These are phyloP conservation scores for Luehdorfia chinensis DNA, from an alignment of 1,140 invertebrate species.

Conservation along the genomic window DNA sequence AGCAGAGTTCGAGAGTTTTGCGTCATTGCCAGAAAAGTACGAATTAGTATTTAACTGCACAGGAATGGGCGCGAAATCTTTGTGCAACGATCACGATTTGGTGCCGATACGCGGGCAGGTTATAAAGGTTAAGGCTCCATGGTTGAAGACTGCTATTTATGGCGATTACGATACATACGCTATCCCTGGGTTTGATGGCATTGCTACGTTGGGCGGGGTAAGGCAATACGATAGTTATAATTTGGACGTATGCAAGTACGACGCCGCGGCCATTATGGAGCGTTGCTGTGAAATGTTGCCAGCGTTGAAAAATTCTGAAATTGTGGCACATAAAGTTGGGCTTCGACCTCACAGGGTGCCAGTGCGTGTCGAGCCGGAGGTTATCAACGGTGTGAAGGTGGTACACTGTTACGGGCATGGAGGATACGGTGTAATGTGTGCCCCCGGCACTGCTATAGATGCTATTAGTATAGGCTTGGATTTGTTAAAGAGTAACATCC, in stretches of 20 bases:
- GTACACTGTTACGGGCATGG: constrained; percentile 97
- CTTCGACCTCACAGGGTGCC: constrained; percentile 87
- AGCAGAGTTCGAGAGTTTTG: constrained; percentile 79
- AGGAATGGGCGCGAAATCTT: constrained; percentile 87
- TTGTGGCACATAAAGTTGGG: constrained; percentile 84
- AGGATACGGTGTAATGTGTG: constrained; percentile 91
- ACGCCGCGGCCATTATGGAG: constrained; percentile 85
- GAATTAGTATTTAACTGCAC: constrained; percentile 94
- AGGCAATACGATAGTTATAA: constrained; percentile 89
- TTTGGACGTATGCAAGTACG: constrained; percentile 81
- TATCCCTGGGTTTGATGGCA: constrained; percentile 85
- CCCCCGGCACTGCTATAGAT: constrained; percentile 89
- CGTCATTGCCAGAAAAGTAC: constrained; percentile 79
- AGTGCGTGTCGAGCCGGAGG: constrained; percentile 86
- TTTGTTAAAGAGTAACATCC: constrained; percentile 57
- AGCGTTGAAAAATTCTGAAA: constrained; percentile 79
- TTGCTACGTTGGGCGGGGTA: constrained; percentile 89
- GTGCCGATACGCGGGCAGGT: constrained; percentile 94
- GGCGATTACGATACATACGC: constrained; percentile 91
- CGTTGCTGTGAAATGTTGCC: constrained; percentile 86
- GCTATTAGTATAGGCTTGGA: constrained; percentile 84
- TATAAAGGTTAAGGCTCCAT: constrained; percentile 90
- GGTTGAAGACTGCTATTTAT: constrained; percentile 93
- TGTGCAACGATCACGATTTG: constrained; percentile 87
- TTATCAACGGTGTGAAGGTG: constrained; percentile 76